Conservation (phyloP, 2,113 vertebrate genomes). For the Ailuropoda melanoleuca region DNA sequence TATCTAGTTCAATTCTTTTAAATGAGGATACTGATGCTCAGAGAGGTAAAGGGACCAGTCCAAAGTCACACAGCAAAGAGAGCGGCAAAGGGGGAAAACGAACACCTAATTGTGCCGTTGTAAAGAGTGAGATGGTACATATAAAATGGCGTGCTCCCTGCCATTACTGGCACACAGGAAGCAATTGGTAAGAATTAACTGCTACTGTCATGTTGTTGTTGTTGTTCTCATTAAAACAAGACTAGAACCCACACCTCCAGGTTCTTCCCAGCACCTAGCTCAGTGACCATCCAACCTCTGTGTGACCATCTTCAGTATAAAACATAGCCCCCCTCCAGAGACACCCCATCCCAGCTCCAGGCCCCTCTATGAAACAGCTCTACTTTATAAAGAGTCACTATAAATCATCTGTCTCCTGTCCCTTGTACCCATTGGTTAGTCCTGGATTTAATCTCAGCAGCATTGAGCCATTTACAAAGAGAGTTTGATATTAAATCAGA, state of each 20-base stretch:
- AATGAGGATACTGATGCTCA: background rate
- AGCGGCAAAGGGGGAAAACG: background rate
- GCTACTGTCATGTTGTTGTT: background rate
- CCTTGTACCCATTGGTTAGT: background rate
- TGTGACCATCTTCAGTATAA: background rate
- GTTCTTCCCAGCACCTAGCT: background rate
- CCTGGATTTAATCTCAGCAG: slow-evolving; percentile 7
- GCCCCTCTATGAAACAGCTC: background rate
- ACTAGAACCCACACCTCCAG: background rate
- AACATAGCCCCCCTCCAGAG: background rate
- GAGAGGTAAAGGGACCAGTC: background rate
- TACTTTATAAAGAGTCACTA: background rate
- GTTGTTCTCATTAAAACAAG: background rate
- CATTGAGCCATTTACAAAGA: slow-evolving; percentile 44
- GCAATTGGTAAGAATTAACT: too few relatives aligned
- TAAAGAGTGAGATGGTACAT: rapidly evolving
- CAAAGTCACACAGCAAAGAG: background rate
- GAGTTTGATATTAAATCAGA: slow-evolving; percentile 52
- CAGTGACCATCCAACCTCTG: background rate
- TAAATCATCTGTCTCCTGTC: background rate
- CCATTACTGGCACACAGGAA: background rate
- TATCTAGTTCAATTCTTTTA: background rate
- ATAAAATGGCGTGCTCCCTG: background rate
- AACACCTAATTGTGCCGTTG: background rate
- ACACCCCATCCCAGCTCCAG: background rate